Evolutionary conservation across 30 jellyfish, hydroid and myxozoan species (phyloP), one percentile per base, ranked within the genome.

Genomic region (Nemopilema nomurai): DNA sequence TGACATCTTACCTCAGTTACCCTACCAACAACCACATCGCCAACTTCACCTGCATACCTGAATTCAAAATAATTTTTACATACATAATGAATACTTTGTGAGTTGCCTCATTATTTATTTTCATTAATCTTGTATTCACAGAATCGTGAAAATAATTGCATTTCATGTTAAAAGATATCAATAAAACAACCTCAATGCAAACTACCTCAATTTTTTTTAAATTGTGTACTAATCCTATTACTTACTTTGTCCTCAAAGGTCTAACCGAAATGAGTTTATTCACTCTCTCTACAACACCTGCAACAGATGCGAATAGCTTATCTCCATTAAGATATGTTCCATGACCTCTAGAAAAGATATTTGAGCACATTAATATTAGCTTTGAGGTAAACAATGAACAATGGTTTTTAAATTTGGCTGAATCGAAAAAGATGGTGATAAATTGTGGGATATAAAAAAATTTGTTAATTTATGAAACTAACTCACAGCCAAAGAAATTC

Each of bases 11-110:
- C 99, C 89, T 84, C 97, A 0, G 94, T 80, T 53, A 96, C 83
- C 31, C 99, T 51, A 0, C 99, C 99, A 77, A 96, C 98, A 77
- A 96, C 90, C 1, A 96, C 99, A 91, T 96, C 99, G 18, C 99
- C 99, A 62, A 96, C 98, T 79, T 96, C 99, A 0, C 99, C 99
- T 62, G 77, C 88, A 70, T 96, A 96, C 76, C 97, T 90, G 52
- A n/a, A 29, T 41, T 20, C n/a, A n/a, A n/a, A n/a, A n/a, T n/a
- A n/a, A n/a, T n/a, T n/a, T n/a, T n/a, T n/a, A n/a, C n/a, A n/a
- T n/a, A n/a, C n/a, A n/a, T n/a, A n/a, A n/a, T n/a, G n/a, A n/a
- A n/a, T n/a, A n/a, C n/a, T n/a, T n/a, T n/a, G n/a, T n/a, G n/a
- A n/a, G n/a, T n/a, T n/a, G n/a, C 28, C 83, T 67, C 22, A 17